These are phyloP conservation scores for Hemitrygon akajei DNA, from an alignment of 2,797 vertebrate species.

Conservation along the genomic window DNA sequence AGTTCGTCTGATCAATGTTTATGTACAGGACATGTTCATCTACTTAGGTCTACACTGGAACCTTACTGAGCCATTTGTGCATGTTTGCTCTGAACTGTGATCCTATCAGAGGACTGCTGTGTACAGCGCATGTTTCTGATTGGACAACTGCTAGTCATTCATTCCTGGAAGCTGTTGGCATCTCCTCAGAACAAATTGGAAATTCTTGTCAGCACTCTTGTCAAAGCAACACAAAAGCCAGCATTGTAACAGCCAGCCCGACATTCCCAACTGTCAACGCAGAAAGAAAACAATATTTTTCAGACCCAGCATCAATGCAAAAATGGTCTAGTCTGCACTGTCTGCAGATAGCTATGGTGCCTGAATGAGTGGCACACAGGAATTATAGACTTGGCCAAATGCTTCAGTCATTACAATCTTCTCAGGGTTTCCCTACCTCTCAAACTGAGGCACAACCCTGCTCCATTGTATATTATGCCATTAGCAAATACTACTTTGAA, in stretches of 20 bases:
- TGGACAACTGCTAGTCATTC: neutral
- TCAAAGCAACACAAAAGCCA: conserved; percentile 22
- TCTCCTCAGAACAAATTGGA: conserved; percentile 4
- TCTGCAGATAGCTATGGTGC: neutral
- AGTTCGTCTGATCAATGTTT: conserved; percentile 14
- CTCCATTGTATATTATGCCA: neutral
- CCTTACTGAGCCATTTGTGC: neutral
- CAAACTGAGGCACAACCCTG: neutral
- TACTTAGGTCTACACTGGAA: neutral
- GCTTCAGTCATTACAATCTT: conserved; percentile 14
- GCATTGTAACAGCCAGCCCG: neutral
- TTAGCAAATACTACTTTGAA: neutral
- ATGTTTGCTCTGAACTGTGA: neutral
- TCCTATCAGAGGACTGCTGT: neutral
- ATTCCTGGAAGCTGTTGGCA: conserved; percentile 22
- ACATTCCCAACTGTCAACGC: neutral
- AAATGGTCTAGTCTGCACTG: neutral
- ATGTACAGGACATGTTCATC: neutral
- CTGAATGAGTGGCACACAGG: neutral
- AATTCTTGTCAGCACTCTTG: conserved; percentile 8
- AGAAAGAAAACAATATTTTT: conserved; percentile 25
- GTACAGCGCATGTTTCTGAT: neutral
- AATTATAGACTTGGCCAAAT: too few relatives aligned
- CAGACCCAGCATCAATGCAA: neutral
- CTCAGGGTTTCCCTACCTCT: neutral